Evolutionary conservation across 2,888 invertebrate genomes (phyloP), one percentile per base, ranked within the genome.

Genomic region (Argyresthia albistria): DNA sequence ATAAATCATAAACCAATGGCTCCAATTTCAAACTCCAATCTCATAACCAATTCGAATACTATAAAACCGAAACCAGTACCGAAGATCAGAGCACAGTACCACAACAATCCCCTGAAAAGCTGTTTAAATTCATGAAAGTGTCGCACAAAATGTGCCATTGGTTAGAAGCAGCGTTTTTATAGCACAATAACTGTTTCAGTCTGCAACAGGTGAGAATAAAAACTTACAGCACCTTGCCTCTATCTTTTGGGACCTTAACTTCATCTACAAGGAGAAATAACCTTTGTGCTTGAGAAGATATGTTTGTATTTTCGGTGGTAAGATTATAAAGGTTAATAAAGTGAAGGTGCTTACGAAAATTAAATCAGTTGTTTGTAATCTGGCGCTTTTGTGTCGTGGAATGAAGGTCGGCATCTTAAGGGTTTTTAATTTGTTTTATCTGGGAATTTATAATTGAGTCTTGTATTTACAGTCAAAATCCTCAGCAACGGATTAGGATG

Each of bases 141-240:
- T 56, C 62, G 62, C 60, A 55, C 63, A 57, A 62, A 65, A 62
- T 61, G 63, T 63, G 67, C 63, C 73, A 67, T 76, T 73, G 70
- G 70, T 63, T 61, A 63, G 61, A 64, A 67, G 73, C 70, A 67
- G 15, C 67, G 65, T 70, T 77, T 77, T 80, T 77, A 81, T 78
- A 70, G 73, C 66, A 67, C 73, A 62, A 76, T 80, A 74, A 78
- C 76, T 67, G 63, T 73, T 67, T 62, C 50, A 15, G 11, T 15
- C 58, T 59, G 73, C 80, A 81, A 80, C 80, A 80, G 80, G 80
- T 80, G 73, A 71, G 60, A 25, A 36, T 48, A 37, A 48, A 48
- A 36, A 48, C 37, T 48, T 48, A 37, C 37, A 48, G 37, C 48
- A 48, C 48, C 48, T 48, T 48, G 12, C 48, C 48, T 9, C 48